A percentile compares a stretch with the other conserved stretches of the same genome.
These are phyloP conservation scores for Dicaeum eximium DNA, from an alignment of 2,113 vertebrate species.

Conservation along the genomic window DNA sequence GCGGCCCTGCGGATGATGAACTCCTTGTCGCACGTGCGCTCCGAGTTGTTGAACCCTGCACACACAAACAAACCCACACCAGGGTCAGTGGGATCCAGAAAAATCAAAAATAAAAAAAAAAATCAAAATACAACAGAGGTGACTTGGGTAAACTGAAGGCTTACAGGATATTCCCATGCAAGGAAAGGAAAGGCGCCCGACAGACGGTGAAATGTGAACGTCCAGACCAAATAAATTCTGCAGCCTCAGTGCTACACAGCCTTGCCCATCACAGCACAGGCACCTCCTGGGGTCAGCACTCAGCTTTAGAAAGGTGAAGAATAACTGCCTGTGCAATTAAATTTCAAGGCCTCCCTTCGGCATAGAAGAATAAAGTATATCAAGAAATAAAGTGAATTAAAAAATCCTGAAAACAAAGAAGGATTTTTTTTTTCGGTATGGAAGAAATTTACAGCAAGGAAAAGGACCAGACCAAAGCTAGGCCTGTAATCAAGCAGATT, in stretches of 20 bases:
- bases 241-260: not conserved
- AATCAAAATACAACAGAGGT: rapidly evolving
- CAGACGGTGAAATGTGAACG: rapidly evolving
- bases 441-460: not conserved
- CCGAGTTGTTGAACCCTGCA: constrained; percentile 89
- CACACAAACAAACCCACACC: not conserved
- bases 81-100: too few species aligned
- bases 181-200: not conserved
- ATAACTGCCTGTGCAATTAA: not conserved
- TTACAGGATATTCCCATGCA: not conserved
- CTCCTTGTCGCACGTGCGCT: constrained; percentile 95
- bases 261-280: not conserved
- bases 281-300: not conserved
- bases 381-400: not conserved
- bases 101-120: not conserved
- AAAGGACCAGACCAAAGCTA: not conserved
- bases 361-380: not conserved
- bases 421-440: not conserved
- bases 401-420: not conserved
- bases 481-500: not conserved
- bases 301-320: not conserved
- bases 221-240: not conserved
- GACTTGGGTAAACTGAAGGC: not conserved
- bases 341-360: not conserved
- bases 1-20: constrained; percentile 97